A percentile compares a stretch with the other conserved stretches of the same genome.
Conservation (phyloP, 2,113 vertebrate genomes). For the Rhadina sibilatrix region DNA sequence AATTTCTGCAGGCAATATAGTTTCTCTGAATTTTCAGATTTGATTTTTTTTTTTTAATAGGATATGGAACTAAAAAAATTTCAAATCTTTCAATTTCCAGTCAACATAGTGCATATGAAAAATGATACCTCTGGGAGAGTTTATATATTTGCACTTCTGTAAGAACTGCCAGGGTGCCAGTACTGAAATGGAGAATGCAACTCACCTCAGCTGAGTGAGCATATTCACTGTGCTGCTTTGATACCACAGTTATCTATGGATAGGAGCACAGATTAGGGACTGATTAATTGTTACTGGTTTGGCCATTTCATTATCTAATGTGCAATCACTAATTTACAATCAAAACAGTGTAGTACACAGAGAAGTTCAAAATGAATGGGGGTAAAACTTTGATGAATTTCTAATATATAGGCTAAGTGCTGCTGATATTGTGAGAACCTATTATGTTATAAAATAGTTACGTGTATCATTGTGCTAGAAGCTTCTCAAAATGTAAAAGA, state of each 20-base stretch:
- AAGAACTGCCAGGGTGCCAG: background rate
- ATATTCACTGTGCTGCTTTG: background rate
- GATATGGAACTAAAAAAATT: background rate
- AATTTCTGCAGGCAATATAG: background rate
- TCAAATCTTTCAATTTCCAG: background rate
- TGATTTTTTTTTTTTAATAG: background rate
- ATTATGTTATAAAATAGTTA: background rate
- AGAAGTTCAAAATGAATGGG: background rate
- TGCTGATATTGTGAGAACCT: background rate
- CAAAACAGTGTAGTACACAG: background rate
- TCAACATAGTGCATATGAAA: background rate
- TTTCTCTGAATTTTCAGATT: background rate
- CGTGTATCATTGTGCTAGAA: background rate
- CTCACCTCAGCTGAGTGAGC: background rate
- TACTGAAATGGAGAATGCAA: background rate
- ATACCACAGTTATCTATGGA: background rate
- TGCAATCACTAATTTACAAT: background rate
- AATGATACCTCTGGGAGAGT: background rate
- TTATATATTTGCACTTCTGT: background rate
- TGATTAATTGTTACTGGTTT: background rate
- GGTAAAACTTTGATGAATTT: background rate
- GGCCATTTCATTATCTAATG: background rate
- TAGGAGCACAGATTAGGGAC: background rate
- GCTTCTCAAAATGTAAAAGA: background rate
- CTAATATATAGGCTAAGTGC: background rate